Conservation (phyloP, 2,797 vertebrate genomes). For the Myotis daubentonii region DNA sequence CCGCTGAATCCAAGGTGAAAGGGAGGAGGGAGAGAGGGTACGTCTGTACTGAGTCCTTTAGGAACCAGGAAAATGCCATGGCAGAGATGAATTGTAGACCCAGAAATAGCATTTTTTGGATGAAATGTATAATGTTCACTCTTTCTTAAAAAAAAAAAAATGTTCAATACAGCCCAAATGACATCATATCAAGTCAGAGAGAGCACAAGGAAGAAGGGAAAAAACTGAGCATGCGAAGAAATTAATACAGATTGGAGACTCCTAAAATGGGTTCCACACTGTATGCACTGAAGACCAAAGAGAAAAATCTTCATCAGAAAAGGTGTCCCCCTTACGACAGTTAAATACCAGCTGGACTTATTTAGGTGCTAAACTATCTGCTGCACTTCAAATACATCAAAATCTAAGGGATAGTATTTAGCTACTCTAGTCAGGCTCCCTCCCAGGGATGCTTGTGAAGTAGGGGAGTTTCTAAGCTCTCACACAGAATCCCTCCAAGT, state of each 20-base stretch:
- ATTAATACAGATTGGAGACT: slow-evolving; percentile 48
- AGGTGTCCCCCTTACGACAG: background rate
- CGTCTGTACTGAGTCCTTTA: slow-evolving; percentile 49
- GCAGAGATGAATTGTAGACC: slow-evolving; percentile 59
- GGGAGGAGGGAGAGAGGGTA: slow-evolving; percentile 57
- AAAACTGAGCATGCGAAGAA: slow-evolving; percentile 59
- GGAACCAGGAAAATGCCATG: slow-evolving; percentile 40
- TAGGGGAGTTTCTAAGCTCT: background rate
- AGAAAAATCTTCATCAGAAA: slow-evolving; percentile 46
- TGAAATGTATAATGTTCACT: slow-evolving; percentile 76
- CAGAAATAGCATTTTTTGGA: slow-evolving; percentile 55
- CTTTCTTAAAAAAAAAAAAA: slow-evolving; percentile 55
- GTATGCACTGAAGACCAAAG: background rate
- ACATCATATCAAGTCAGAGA: slow-evolving; percentile 73
- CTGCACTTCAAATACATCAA: slow-evolving; percentile 20
- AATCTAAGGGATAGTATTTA: background rate
- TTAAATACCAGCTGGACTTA: background rate
- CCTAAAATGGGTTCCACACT: slow-evolving; percentile 47
- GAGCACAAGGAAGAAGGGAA: slow-evolving; percentile 54
- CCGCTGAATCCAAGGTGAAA: slow-evolving; percentile 75
- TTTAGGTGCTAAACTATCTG: background rate
- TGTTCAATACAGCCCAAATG: slow-evolving; percentile 73
- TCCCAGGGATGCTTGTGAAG: background rate
- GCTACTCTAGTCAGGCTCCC: background rate
- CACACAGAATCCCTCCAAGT: background rate